Base-by-base conservation (phyloP, 2,113 vertebrate species). In the Syngnathus floridae region DNA sequence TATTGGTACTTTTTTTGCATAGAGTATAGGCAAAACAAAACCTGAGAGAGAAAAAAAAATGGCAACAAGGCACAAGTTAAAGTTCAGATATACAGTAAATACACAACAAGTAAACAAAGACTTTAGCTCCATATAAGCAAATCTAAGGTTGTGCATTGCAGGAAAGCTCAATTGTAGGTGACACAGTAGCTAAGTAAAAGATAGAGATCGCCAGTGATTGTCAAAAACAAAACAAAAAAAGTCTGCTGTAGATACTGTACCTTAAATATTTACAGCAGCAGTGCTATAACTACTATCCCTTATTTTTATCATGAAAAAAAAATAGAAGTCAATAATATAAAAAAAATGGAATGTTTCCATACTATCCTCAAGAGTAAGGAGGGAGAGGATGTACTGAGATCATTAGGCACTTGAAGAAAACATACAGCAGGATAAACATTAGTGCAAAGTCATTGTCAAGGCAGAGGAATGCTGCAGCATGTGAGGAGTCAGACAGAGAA, bases 321-420 rank as follows among this genome's bases (percentile, higher is more conserved):
- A 71, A 81, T 36, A 69, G 2, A 76, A 67, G 61, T 70, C 58
- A 74, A 46, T 59, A 62, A 69, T 69, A 13, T 60, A 78, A 69
- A 43, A 79, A 79, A 77, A 45, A 77, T 77, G 85, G 86, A 89
- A 88, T 88, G 86, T 81, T 86, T 87, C 82, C 79, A 82, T 37
- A 72, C 76, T 69, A 73, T 66, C 65, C 62, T 68, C 52, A 70
- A 67, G 48, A 66, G 35, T 43, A 74, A 64, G 52, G 41, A 49
- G 62, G 66, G 70, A 58, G 59, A 61, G 57, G 60, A 49, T 65
- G 65, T 65, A 64, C 48, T 12, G 36, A 81, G 62, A 71, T 60
- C 48, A 63, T 79, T 58, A 87, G 86, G 86, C 85, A 86, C 88
- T 88, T 86, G 19, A 54, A 78, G 59, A 71, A 76, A 75, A 77